Conservation (phyloP, 2,113 vertebrate species). For the Apeltes quadracus region DNA sequence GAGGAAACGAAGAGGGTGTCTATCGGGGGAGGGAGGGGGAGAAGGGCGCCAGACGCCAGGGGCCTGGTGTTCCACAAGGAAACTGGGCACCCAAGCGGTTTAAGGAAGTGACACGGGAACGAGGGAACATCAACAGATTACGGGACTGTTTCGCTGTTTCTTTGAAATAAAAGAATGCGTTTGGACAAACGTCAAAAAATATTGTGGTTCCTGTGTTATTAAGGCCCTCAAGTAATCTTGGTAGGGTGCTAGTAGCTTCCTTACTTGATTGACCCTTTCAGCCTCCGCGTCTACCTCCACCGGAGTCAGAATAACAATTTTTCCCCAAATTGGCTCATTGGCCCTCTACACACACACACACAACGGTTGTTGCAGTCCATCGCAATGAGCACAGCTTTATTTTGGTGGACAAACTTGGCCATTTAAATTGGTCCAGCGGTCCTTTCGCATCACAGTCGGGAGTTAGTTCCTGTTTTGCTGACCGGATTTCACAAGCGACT, state of each 20-base stretch:
- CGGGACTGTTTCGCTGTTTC: conserved; percentile 35
- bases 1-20: conserved; percentile 39
- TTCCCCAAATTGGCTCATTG: conserved; percentile 4
- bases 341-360: conserved; percentile 1
- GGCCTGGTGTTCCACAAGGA: conserved; percentile 38
- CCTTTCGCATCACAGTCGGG: conserved; percentile 58
- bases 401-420: conserved; percentile 22
- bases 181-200: not conserved
- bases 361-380: conserved; percentile 44
- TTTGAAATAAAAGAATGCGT: conserved; percentile 45
- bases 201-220: conserved; percentile 17
- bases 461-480: conserved; percentile 30
- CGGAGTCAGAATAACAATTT: conserved; percentile 31
- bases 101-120: conserved; percentile 42
- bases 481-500: conserved; percentile 24
- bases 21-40: conserved; percentile 20
- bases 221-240: conserved; percentile 20
- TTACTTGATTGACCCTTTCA: conserved; percentile 44
- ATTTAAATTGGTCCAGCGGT: conserved; percentile 43
- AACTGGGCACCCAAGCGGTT: conserved; percentile 28
- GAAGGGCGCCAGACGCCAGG: not conserved
- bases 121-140: conserved; percentile 55
- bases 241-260: conserved; percentile 18
- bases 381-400: conserved; percentile 41
- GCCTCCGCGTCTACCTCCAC: conserved; percentile 15